A percentile compares a stretch with the other conserved stretches of the same genome.
Evolutionary conservation across 2,888 invertebrate genomes (phyloP).

Genomic region (Monopis laevigella): DNA sequence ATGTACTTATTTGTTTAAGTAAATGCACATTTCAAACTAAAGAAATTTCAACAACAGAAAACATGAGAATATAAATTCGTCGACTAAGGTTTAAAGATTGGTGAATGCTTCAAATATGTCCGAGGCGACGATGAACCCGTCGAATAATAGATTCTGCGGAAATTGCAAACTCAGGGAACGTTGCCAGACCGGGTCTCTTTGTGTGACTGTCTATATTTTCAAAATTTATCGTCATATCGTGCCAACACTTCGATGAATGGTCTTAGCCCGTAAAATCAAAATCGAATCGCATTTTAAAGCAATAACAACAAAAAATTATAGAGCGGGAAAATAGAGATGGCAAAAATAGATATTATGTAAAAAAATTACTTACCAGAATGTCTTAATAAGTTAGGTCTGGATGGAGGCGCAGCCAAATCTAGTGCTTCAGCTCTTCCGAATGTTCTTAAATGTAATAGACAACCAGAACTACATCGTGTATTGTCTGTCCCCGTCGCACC

Average conservation of each 20-base stretch:
- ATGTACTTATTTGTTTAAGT: too few relatives aligned
- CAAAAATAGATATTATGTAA: too few relatives aligned
- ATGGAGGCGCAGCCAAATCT: conserved; percentile 37
- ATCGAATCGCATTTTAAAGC: too few relatives aligned
- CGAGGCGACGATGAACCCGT: conserved; percentile 13
- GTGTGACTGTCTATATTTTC: conserved; percentile 15
- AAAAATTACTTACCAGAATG: conserved; percentile 21
- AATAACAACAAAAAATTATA: too few relatives aligned
- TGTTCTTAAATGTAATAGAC: conserved; percentile 40
- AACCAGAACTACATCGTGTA: conserved; percentile 50
- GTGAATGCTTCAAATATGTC: conserved; percentile 10
- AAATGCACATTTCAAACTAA: too few relatives aligned
- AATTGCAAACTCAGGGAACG: conserved; percentile 21
- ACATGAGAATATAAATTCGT: neutral
- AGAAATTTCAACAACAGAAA: too few relatives aligned
- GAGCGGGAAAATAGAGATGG: too few relatives aligned
- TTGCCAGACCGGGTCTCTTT: conserved; percentile 11
- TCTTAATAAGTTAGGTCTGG: conserved; percentile 35
- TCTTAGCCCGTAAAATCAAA: too few relatives aligned
- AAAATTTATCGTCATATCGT: conserved; percentile 13
- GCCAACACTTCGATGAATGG: conserved; percentile 12
- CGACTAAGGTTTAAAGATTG: conserved; percentile 1
- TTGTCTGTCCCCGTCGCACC: conserved; percentile 41
- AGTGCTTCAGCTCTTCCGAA: conserved; percentile 33
- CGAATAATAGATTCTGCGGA: conserved; percentile 24